Evolutionary conservation across 2,797 vertebrate species (phyloP), one percentile per base, ranked within the genome.

Genomic region (Amphiprion clarkii): DNA sequence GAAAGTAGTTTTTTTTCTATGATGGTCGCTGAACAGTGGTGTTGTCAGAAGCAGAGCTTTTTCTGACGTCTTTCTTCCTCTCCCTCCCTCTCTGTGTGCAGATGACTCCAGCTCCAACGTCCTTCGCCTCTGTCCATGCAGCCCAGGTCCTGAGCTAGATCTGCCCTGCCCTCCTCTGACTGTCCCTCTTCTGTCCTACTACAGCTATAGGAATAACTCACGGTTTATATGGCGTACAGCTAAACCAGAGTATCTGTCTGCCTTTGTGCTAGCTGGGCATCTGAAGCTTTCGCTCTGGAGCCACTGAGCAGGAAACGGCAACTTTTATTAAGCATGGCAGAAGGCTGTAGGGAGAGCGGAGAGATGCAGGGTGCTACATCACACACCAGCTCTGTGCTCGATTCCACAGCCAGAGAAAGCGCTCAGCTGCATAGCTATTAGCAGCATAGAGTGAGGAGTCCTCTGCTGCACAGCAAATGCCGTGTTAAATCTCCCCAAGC

Each of bases 181-280:
- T 85, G 82, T 84, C 78, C 86, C 82, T 88, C 48, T 77, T 87
- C 86, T 84, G 63, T 80, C 71, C 80, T 77, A 23, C 75, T 49
- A 71, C 81, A 68, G 75, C 82, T 82, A 77, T 61, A 78, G 72
- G 82, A 81, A 78, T 70, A 84, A 77, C 80, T 83, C 75, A 55
- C 84, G 70, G 74, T 87, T 73, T 61, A 60, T 87, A 77, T 82
- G 79, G 79, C 82, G 36, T 81, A 74, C 77, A 86, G 83, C 82
- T 66, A 55, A 78, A 82, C 77, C 58, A 86, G 94, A 94, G 93
- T 92, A 94, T 91, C 89, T 92, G 86, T 93, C 93, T 93, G 95
- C 92, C 92, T 95, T 95, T 95, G 94, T 95, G 95, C 95, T 96
- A 93, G 89, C 95, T 91, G 94, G 95, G 95, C 95, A 95, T 95